A percentile compares a stretch with the other conserved stretches of the same genome.
These are phyloP conservation scores for Caprella mutica DNA, from an alignment of 2,888 invertebrate species.

Conservation along the genomic window DNA sequence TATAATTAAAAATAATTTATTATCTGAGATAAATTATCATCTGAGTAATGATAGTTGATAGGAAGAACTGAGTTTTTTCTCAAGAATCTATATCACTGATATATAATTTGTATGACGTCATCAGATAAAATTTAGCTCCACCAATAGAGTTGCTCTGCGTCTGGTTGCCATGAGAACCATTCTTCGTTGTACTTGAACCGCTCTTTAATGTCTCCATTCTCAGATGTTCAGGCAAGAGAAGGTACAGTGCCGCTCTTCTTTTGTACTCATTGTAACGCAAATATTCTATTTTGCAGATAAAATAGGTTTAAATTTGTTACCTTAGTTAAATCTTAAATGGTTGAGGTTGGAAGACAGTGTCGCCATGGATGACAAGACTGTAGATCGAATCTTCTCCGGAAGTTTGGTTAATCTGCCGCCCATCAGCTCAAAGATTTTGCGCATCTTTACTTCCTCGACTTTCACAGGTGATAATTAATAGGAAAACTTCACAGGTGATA, in stretches of 20 bases:
- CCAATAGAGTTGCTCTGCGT: background rate
- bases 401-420: slow-evolving; percentile 78
- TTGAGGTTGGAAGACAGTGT: background rate
- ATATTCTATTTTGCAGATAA: too few species aligned
- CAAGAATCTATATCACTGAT: slow-evolving; percentile 5
- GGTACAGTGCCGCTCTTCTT: too few species aligned
- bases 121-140: background rate
- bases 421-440: slow-evolving; percentile 92
- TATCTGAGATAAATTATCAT: background rate
- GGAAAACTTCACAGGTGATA: too few species aligned
- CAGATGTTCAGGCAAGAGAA: too few species aligned
- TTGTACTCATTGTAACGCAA: too few species aligned
- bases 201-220: too few species aligned
- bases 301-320: too few species aligned
- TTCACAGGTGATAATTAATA: slow-evolving; percentile 94
- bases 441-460: slow-evolving; percentile 96
- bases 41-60: background rate
- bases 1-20: background rate
- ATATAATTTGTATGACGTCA: background rate
- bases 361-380: slow-evolving; percentile 74
- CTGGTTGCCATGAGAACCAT: too few species aligned
- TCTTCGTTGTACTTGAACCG: too few species aligned
- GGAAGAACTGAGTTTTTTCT: background rate
- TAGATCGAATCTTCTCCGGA: slow-evolving; percentile 81
- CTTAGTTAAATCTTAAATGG: background rate